Conservation (phyloP, 2,888 invertebrate genomes). For the Chloroclysta siterata region DNA sequence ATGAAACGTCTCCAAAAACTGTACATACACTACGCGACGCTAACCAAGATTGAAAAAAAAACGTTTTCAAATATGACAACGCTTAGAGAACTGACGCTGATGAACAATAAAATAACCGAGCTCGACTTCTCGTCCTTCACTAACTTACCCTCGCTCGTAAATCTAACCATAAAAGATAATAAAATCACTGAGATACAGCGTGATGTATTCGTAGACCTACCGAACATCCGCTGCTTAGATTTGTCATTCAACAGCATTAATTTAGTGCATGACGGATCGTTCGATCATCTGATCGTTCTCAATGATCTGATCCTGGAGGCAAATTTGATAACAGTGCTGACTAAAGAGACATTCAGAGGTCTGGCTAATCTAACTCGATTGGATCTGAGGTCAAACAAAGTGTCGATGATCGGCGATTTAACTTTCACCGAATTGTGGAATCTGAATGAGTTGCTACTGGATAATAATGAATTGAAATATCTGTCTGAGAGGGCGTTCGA, state of each 20-base stretch:
- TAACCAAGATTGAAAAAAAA: slow-evolving; percentile 88
- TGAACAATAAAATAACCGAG: slow-evolving; percentile 88
- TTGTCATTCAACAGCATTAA: slow-evolving; percentile 95
- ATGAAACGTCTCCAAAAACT: slow-evolving; percentile 88
- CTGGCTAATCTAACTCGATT: slow-evolving; percentile 89
- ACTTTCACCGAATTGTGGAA: slow-evolving; percentile 92
- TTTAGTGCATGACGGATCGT: slow-evolving; percentile 93
- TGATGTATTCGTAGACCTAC: slow-evolving; percentile 90
- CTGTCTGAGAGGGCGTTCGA: slow-evolving; percentile 91
- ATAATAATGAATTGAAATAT: slow-evolving; percentile 89
- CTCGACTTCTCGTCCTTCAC: slow-evolving; percentile 90
- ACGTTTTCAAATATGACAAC: slow-evolving; percentile 91
- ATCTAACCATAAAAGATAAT: slow-evolving; percentile 91
- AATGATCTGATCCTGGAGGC: slow-evolving; percentile 91
- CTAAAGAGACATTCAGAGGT: slow-evolving; percentile 91
- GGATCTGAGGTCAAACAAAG: slow-evolving; percentile 90
- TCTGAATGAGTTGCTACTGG: slow-evolving; percentile 88
- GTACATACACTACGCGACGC: slow-evolving; percentile 89
- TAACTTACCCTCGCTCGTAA: slow-evolving; percentile 88
- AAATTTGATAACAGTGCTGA: slow-evolving; percentile 90
- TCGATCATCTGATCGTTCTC: slow-evolving; percentile 89
- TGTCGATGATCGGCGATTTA: slow-evolving; percentile 91
- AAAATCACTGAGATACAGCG: slow-evolving; percentile 90
- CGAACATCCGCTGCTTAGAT: slow-evolving; percentile 89
- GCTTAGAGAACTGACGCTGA: slow-evolving; percentile 88